Evolutionary conservation across 37 sponge, comb jelly and placozoan genomes (phyloP).

Genomic region (Tethya wilhelma): DNA sequence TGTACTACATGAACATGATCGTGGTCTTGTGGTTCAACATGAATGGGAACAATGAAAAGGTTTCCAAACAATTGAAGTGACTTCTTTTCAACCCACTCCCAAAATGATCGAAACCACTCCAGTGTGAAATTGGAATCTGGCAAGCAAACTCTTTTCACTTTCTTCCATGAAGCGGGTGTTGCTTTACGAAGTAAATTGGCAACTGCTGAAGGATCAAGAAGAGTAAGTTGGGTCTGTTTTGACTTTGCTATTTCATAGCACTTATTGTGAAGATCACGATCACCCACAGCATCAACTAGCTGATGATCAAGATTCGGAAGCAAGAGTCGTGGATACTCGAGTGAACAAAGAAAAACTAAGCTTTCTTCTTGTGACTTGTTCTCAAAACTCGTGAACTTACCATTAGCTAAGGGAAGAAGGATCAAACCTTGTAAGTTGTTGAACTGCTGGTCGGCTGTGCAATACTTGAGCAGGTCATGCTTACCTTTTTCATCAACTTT

Average conservation of each 20-base stretch:
- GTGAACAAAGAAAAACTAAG: constrained; percentile 22
- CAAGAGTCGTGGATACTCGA: constrained; percentile 25
- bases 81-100: constrained; percentile 46
- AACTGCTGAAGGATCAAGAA: not conserved
- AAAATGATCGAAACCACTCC: constrained; percentile 40
- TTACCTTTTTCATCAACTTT: constrained; percentile 12
- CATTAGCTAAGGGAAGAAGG: constrained; percentile 55
- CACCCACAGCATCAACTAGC: constrained; percentile 12
- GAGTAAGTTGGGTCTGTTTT: constrained; percentile 18
- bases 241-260: constrained; percentile 17
- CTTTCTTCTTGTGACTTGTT: not conserved
- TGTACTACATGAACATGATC: not conserved
- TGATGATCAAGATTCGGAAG: constrained; percentile 41
- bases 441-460: constrained; percentile 34
- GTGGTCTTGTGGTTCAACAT: too few species aligned
- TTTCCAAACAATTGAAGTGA: constrained; percentile 1
- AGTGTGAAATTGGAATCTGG: not conserved
- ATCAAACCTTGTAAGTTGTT: constrained; percentile 17
- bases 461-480: constrained; percentile 40
- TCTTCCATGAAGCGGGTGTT: constrained; percentile 11
- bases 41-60: constrained; percentile 32
- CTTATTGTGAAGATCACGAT: constrained; percentile 5
- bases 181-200: constrained; percentile 9
- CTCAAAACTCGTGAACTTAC: constrained; percentile 36
- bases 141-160: not conserved